Conservation (phyloP, 2,888 invertebrate species). For the Sepioteuthis lessoniana region DNA sequence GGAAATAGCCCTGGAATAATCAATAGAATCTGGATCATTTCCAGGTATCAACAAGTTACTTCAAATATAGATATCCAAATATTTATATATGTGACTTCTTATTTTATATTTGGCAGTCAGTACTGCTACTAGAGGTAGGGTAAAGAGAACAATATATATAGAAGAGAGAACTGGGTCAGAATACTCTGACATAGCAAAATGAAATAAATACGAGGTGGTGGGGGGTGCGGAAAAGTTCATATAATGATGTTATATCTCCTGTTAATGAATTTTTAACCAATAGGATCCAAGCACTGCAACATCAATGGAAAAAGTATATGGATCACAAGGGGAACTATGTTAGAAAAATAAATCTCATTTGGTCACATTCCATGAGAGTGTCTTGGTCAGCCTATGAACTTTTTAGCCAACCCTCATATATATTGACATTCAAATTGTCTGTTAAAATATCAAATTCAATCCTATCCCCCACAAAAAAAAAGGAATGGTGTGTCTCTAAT, state of each 20-base stretch:
- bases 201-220: background rate
- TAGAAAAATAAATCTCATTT: too few species aligned
- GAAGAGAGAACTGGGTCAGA: background rate
- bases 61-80: conserved; percentile 2
- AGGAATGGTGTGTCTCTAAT: background rate
- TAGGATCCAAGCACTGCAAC: too few species aligned
- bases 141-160: background rate
- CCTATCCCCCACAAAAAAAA: background rate
- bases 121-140: background rate
- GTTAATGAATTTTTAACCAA: too few species aligned
- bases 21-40: background rate
- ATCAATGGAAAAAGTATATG: too few species aligned
- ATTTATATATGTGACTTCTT: background rate
- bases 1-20: background rate
- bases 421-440: background rate
- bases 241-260: too few species aligned
- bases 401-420: background rate
- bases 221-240: too few species aligned
- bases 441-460: background rate
- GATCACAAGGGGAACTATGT: too few species aligned
- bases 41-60: background rate
- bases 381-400: too few species aligned
- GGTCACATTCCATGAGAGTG: too few species aligned
- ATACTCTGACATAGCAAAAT: background rate
- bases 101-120: background rate